Base-by-base conservation (phyloP, 2,797 vertebrate genomes). In the Eutrigla gurnardus region DNA sequence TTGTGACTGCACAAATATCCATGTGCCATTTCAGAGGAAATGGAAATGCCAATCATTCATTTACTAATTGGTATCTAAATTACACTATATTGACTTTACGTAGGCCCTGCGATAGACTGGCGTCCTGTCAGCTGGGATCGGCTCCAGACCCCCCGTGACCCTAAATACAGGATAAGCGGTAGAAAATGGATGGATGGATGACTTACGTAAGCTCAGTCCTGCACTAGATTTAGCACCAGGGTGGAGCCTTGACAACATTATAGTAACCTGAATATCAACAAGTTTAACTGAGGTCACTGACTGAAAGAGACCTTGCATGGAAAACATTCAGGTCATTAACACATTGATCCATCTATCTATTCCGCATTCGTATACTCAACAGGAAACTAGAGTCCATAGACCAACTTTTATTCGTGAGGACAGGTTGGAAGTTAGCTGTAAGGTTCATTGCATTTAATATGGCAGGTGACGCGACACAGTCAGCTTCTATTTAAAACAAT, bases 401-500 rank as follows among this genome's bases (percentile, higher is more conserved):
- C 6, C 12, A 50, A 2, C 52, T 64, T 68, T 58, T 64, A 46
- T n/a, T 18, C 39, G 15, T 6, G n/a, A 53, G n/a, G 58, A 59
- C 52, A 60, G 37, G n/a, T 47, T 67, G 47, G 25, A 17, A 73
- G 46, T 47, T 43, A 73, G 46, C 32, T 63, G 58, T 40, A 62
- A 60, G 59, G 70, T 43, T 80, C 42, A 53, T 3, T 55, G 66
- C 36, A 18, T 73, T 72, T 17, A 75, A 77, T 62, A 61, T 58
- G 58, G 45, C 52, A 60, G 68, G 82, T 88, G 70, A 80, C 54
- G 50, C 33, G 2, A 40, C 49, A 82, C 70, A 85, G 36, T 61
- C 58, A 60, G 74, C 45, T 81, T 33, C 72, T 85, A 78, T 83
- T 81, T 58, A 52, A 50, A 63, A 90, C 83, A 87, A 75, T 53